phyloP scores from a whole-genome alignment of 2,113 vertebrate species.

The Speoplatyrhinus poulsoni region DNA sequence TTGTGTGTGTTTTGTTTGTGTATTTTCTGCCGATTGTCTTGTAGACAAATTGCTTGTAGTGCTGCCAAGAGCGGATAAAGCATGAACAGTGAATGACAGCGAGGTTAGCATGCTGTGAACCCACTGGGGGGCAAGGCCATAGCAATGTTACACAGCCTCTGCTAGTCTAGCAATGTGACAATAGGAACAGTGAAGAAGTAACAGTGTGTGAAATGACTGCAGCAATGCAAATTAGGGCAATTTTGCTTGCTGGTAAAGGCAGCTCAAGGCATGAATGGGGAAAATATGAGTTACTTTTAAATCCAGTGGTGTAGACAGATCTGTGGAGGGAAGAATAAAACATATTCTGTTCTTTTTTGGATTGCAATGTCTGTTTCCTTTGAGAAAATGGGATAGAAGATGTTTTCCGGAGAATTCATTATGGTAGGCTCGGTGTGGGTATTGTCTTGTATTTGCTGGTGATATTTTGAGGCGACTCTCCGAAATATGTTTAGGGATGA shows the following conservation, averaged over 20 bases:
- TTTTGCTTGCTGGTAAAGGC: neutral
- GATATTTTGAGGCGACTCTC: neutral
- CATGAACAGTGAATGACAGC: constrained; percentile 26
- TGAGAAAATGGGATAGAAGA: neutral
- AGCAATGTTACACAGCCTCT: constrained; percentile 39
- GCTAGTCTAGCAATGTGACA: neutral
- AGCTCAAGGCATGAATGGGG: neutral
- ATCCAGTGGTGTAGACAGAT: constrained; percentile 13
- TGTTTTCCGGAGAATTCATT: constrained; percentile 12
- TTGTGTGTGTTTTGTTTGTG: neutral
- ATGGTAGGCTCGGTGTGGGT: neutral
- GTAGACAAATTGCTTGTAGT: neutral
- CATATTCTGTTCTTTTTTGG: neutral
- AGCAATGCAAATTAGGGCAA: constrained; percentile 24
- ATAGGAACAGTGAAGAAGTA: constrained; percentile 25
- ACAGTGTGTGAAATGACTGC: constrained; percentile 11
- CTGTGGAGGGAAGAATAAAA: neutral
- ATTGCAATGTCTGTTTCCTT: neutral
- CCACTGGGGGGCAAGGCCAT: constrained; percentile 28
- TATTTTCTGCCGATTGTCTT: too few species aligned
- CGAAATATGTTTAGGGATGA: neutral
- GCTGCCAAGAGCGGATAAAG: constrained; percentile 35
- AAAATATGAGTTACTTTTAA: constrained; percentile 6
- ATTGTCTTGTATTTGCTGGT: neutral
- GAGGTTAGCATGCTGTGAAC: constrained; percentile 37